Percentiles rank a stretch among this genome's conserved stretches.
Conservation (phyloP, 2,113 vertebrate species). For the Nothobranchius kuhntae region DNA sequence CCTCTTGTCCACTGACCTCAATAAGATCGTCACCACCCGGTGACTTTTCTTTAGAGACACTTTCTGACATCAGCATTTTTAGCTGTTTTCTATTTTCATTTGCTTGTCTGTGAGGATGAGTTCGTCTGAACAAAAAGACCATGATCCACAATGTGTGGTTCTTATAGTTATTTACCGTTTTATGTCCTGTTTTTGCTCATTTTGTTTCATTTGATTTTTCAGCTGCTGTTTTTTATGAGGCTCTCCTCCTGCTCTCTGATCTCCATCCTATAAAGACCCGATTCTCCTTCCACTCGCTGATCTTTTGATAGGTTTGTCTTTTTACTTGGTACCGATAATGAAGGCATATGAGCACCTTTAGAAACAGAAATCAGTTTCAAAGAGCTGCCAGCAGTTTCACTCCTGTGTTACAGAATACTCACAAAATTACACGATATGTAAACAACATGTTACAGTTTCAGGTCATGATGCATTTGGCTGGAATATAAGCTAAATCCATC, state of each 20-base stretch:
- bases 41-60: constrained; percentile 4
- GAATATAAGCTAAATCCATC: no score
- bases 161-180: not conserved
- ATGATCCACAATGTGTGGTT: not conserved
- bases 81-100: not conserved
- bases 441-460: no score
- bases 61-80: not conserved
- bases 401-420: no score
- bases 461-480: no score
- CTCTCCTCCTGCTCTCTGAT: constrained; percentile 3
- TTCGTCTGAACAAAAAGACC: not conserved
- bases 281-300: not conserved
- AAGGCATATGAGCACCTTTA: no score
- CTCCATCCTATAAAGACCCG: not conserved
- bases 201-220: not conserved
- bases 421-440: no score
- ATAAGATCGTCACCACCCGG: not conserved
- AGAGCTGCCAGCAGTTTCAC: no score
- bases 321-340: no score
- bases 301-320: not conserved
- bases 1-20: not conserved
- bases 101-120: not conserved
- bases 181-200: not conserved
- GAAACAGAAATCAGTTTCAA: no score
- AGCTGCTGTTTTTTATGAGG: not conserved